phyloP scores from a whole-genome alignment of 2,888 invertebrate species.

The Melanchra persicariae region DNA sequence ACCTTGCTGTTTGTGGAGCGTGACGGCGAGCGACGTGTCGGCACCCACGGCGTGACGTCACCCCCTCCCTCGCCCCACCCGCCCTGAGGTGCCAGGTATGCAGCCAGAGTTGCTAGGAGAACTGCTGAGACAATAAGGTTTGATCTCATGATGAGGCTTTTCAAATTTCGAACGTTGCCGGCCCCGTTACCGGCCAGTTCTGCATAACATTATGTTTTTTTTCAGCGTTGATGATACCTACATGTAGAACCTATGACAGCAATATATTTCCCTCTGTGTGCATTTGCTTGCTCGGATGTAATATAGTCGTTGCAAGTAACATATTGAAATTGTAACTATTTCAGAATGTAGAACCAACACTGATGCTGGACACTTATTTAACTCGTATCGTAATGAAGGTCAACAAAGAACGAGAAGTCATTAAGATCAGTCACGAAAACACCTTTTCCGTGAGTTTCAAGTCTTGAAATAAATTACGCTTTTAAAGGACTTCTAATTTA shows the following conservation, averaged over 20 bases:
- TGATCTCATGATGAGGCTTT: slow-evolving; percentile 4
- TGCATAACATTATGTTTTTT: not conserved
- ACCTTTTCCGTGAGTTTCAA: slow-evolving; percentile 42
- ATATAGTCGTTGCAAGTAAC: not conserved
- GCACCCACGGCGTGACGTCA: slow-evolving; percentile 89
- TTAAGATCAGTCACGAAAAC: slow-evolving; percentile 47
- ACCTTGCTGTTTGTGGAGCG: slow-evolving; percentile 90
- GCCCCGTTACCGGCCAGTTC: not conserved
- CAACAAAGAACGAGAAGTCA: slow-evolving; percentile 38
- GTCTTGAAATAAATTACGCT: slow-evolving; percentile 42
- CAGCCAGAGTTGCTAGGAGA: slow-evolving; percentile 33
- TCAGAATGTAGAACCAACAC: not conserved
- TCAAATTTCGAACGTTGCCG: not conserved
- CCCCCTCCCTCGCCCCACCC: slow-evolving; percentile 58
- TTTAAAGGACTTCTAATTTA: slow-evolving; percentile 13
- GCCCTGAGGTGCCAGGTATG: slow-evolving; percentile 52
- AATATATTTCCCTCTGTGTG: not conserved
- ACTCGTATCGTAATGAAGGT: slow-evolving; percentile 8
- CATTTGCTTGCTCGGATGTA: not conserved
- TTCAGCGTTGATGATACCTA: not conserved
- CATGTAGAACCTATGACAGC: not conserved
- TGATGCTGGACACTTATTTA: slow-evolving; percentile 9
- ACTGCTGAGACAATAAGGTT: slow-evolving; percentile 22
- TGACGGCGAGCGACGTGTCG: slow-evolving; percentile 90
- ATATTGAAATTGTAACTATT: not conserved